Conservation (phyloP, 37 sponge, comb jelly and placozoan genomes). For the Theonella swinhoei region DNA sequence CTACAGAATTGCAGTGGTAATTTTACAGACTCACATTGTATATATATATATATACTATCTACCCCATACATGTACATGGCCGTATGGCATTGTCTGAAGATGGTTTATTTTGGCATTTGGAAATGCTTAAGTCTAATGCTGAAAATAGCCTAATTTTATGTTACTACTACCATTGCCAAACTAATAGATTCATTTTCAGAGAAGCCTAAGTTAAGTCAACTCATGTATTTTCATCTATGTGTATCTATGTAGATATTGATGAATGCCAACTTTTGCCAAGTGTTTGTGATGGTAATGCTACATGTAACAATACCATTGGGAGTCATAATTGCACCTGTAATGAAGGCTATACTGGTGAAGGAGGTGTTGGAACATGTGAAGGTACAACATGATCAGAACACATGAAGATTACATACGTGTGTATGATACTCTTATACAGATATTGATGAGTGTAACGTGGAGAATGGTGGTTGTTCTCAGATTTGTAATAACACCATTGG, state of each 20-base stretch:
- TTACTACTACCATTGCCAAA: no score
- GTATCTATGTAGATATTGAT: conserved; percentile 57
- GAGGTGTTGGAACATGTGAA: neutral
- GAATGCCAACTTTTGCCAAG: conserved; percentile 39
- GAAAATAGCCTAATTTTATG: no score
- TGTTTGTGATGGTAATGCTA: conserved; percentile 15
- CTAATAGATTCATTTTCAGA: no score
- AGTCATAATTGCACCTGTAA: conserved; percentile 46
- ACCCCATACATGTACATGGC: no score
- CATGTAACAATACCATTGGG: conserved; percentile 35
- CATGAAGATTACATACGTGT: neutral
- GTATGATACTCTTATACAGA: conserved; percentile 10
- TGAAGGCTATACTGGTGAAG: conserved; percentile 35
- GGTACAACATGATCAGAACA: neutral
- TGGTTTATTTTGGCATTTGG: no score
- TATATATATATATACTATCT: no score
- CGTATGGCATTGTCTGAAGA: no score
- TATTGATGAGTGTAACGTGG: conserved; percentile 36
- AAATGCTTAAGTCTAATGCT: no score
- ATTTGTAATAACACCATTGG: conserved; percentile 31
- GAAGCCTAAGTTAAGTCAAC: no score
- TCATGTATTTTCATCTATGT: no score
- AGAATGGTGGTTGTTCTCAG: conserved; percentile 50
- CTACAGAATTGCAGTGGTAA: neutral
- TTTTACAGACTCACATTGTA: no score